These are phyloP conservation scores for Stegophylla sp. DNA, from an alignment of 2,888 invertebrate species.

Conservation along the genomic window DNA sequence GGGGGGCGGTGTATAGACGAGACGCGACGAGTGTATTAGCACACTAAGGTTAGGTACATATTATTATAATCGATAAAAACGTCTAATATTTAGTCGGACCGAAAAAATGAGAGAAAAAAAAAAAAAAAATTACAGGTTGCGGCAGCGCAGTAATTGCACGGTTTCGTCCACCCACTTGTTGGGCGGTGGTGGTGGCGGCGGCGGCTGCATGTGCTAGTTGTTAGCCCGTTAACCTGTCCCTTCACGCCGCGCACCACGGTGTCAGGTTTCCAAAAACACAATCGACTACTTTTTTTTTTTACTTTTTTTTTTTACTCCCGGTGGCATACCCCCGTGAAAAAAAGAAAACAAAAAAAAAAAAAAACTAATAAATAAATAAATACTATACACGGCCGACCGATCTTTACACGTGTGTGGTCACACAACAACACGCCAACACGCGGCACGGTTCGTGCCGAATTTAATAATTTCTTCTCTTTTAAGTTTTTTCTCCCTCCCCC, in stretches of 20 bases:
- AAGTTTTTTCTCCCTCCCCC: slow-evolving; percentile 9
- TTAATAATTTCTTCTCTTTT: slow-evolving; percentile 30
- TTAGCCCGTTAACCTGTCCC: slow-evolving; percentile 49
- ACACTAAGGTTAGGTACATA: slow-evolving; percentile 30
- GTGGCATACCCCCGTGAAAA: slow-evolving; percentile 38
- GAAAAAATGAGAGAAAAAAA: too few species aligned
- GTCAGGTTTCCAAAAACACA: slow-evolving; percentile 46
- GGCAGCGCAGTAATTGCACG: slow-evolving; percentile 36
- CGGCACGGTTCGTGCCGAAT: slow-evolving; percentile 41
- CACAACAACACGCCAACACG: not conserved
- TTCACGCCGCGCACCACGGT: slow-evolving; percentile 40
- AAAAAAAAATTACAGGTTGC: slow-evolving; percentile 54
- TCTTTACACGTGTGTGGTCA: slow-evolving; percentile 56
- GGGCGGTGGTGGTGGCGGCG: slow-evolving; percentile 7
- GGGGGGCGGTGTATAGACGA: slow-evolving; percentile 27
- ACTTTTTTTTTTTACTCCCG: not conserved
- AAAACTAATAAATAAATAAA: slow-evolving; percentile 6
- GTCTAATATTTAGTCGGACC: slow-evolving; percentile 12
- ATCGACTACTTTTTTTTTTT: slow-evolving; percentile 35
- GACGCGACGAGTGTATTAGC: slow-evolving; percentile 38
- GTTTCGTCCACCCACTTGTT: slow-evolving; percentile 34
- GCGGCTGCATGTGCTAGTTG: slow-evolving; percentile 10
- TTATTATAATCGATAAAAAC: slow-evolving; percentile 48
- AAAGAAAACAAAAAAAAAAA: not conserved
- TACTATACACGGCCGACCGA: slow-evolving; percentile 12